Base-by-base conservation (phyloP, 2,797 vertebrate species). In the Ptychobarbus kaznakovi region DNA sequence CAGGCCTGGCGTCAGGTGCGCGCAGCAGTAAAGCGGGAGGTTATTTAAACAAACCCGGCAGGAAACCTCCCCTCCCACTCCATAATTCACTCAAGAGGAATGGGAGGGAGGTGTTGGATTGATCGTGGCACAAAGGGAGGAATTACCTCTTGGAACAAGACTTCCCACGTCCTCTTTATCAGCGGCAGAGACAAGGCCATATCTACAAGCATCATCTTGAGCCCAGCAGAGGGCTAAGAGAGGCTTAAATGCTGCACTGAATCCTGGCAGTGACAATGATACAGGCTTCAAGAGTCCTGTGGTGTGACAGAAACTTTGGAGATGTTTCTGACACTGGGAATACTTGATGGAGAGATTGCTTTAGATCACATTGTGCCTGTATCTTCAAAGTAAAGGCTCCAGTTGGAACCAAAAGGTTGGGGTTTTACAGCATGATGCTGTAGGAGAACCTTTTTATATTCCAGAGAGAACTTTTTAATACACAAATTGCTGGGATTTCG, bases 1-100 rank as follows among this genome's bases (percentile, higher is more conserved):
- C 44, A 73, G 82, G 51, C 61, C 65, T 32, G 40, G 82, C 2
- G 13, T 84, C 49, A 74, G 74, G 87, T 85, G 70, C 69, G 12
- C 42, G 2, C 61, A 61, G 69, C 40, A 63, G 73, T 78, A 68
- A 75, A 76, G 76, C 32, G 75, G 32, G 80, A 87, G 87, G 90
- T 93, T 92, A 87, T 90, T 95, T 93, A 89, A 94, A 95, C 89
- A 91, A 89, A 92, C 92, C 91, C 92, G 79, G 89, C 90, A 92
- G 82, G 86, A 88, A 85, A 76, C 63, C 65, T 83, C 61, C 83
- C 78, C 58, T 83, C 65, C 73, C 28, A 49, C 15, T 76, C 79
- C 46, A 90, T 90, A 89, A 88, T 88, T 89, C 85, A 87, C 87
- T 88, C 82, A 85, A 58, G 82, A 80, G 66, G 70, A 87, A 81